These are phyloP conservation scores for Myxocyprinus asiaticus DNA, from an alignment of 2,113 vertebrate species.

Conservation along the genomic window DNA sequence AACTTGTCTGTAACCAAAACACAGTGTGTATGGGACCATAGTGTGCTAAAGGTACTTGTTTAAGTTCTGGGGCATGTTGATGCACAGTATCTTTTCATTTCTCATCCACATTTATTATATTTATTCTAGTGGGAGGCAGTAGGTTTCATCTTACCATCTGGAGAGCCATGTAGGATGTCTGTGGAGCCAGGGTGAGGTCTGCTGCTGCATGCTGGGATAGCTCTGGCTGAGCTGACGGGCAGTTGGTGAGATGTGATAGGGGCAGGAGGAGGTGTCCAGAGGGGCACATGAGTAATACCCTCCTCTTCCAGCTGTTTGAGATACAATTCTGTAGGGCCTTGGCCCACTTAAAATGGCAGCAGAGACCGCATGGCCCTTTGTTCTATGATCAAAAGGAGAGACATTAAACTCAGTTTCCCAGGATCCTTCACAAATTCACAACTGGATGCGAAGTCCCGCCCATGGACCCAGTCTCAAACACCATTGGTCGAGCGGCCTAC, in stretches of 20 bases:
- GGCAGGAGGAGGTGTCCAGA: constrained; percentile 77
- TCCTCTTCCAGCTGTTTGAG: constrained; percentile 87
- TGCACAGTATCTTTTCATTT: neutral
- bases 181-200: constrained; percentile 69
- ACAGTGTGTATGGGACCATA: constrained; percentile 10
- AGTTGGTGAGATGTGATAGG: constrained; percentile 50
- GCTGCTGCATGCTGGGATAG: constrained; percentile 52
- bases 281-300: constrained; percentile 85
- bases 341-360: too few species aligned
- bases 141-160: constrained; percentile 74
- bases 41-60: neutral
- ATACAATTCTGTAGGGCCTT: too few species aligned
- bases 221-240: constrained; percentile 61
- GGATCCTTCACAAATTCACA: too few species aligned
- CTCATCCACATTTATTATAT: constrained; percentile 1
- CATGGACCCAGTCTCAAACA: too few species aligned
- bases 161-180: constrained; percentile 72
- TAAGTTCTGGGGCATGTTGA: neutral
- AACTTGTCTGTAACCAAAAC: constrained; percentile 83
- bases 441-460: too few species aligned
- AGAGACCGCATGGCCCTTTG: too few species aligned
- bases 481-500: too few species aligned
- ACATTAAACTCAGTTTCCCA: too few species aligned
- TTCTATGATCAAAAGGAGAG: too few species aligned
- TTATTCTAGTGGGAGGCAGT: neutral